phyloP scores from a whole-genome alignment of 2,888 invertebrate species.

The Eupithecia exiguata region DNA sequence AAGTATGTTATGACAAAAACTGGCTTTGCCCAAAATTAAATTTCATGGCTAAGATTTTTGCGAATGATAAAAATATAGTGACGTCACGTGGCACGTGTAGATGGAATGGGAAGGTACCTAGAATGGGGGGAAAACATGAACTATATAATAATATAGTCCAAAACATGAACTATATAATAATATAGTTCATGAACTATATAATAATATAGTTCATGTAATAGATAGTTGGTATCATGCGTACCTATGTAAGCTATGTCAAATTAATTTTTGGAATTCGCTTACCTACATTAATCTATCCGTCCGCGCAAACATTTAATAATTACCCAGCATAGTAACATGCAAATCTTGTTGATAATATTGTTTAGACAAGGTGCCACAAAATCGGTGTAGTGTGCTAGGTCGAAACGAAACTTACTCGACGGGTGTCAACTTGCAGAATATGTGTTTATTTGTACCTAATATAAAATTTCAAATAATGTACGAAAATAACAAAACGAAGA shows the following conservation, averaged over 20 bases:
- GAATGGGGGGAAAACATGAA: background rate
- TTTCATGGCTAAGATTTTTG: background rate
- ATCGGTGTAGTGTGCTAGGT: background rate
- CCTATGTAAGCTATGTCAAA: background rate
- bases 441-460: background rate
- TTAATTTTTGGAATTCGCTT: background rate
- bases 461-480: background rate
- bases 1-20: background rate
- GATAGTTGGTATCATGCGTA: background rate
- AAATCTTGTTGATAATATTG: background rate
- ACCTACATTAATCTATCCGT: background rate
- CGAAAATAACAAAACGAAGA: background rate
- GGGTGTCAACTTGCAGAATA: background rate
- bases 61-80: background rate
- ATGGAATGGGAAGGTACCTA: background rate
- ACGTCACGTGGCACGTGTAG: background rate
- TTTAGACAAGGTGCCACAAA: background rate
- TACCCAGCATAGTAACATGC: background rate
- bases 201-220: background rate
- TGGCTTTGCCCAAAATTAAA: slow-evolving; percentile 2
- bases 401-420: background rate
- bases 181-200: too few species aligned
- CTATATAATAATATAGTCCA: too few species aligned
- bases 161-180: background rate
- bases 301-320: background rate